These are phyloP conservation scores for Drosophila kanapiae DNA, from an alignment of 1,140 invertebrate genomes.

Conservation along the genomic window DNA sequence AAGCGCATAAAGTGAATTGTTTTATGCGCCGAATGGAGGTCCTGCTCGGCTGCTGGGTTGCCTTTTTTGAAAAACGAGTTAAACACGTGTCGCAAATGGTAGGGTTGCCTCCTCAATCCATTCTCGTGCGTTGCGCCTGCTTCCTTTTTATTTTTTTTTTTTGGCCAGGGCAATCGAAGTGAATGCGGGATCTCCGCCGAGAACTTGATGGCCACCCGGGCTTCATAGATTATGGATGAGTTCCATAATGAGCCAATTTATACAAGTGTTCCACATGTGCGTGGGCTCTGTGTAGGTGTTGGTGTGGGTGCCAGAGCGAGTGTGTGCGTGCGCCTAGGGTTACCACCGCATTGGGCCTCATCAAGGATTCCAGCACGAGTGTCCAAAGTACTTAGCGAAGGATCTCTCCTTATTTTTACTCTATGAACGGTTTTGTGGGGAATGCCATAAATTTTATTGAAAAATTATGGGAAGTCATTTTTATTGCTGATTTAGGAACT, in stretches of 20 bases:
- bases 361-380: constrained; percentile 69
- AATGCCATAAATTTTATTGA: not conserved
- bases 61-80: constrained; percentile 77
- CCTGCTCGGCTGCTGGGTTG: constrained; percentile 14
- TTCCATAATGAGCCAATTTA: constrained; percentile 83
- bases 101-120: constrained; percentile 40
- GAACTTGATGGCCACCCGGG: constrained; percentile 67
- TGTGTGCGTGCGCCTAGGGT: constrained; percentile 24
- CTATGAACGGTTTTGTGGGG: not conserved
- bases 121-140: not conserved
- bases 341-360: constrained; percentile 45
- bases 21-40: constrained; percentile 61
- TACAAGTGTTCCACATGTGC: constrained; percentile 70
- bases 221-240: constrained; percentile 83
- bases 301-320: not conserved
- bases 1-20: constrained; percentile 81
- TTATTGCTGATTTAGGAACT: not conserved
- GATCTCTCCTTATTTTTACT: constrained; percentile 25
- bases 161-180: constrained; percentile 58
- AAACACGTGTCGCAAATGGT: constrained; percentile 82
- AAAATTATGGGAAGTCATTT: too few relatives aligned
- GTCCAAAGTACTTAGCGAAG: constrained; percentile 48
- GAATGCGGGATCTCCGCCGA: constrained; percentile 44
- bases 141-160: not conserved
- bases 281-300: constrained; percentile 3